A percentile compares a stretch with the other conserved stretches of the same genome.
phyloP scores from a whole-genome alignment of 1,140 invertebrate species.

The Anthonomus grandis region DNA sequence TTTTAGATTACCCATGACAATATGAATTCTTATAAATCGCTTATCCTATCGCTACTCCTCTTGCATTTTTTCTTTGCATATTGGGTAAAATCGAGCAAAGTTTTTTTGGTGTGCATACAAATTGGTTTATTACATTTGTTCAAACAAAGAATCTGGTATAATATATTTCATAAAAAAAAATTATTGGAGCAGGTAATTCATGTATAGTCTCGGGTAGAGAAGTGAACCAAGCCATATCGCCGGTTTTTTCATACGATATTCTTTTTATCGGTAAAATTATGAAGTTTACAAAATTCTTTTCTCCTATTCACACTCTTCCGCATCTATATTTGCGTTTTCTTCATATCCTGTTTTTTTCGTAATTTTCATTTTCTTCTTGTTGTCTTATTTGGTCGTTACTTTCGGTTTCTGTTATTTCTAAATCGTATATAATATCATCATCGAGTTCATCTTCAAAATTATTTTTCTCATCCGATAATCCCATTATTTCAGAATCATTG shows the following conservation, averaged over 20 bases:
- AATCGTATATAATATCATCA: constrained; percentile 3
- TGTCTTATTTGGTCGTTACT: neutral
- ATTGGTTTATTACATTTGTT: constrained; percentile 10
- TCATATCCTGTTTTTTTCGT: no score
- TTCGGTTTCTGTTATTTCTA: constrained; percentile 3
- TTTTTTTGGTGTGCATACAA: constrained; percentile 12
- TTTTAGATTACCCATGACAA: constrained; percentile 20
- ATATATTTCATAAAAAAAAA: constrained; percentile 13
- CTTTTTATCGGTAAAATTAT: neutral
- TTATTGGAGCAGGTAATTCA: neutral
- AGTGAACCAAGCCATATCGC: neutral
- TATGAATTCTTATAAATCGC: constrained; percentile 6
- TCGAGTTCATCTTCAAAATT: neutral
- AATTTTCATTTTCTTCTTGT: no score
- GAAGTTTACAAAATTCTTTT: neutral
- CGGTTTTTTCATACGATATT: neutral
- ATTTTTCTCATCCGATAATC: constrained; percentile 12
- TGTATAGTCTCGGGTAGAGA: no score
- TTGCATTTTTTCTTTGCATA: no score
- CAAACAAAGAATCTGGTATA: constrained; percentile 3
- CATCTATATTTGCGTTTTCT: neutral
- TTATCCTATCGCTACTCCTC: no score
- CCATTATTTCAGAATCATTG: constrained; percentile 2
- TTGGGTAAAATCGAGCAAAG: constrained; percentile 8
- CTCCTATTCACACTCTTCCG: neutral